Evolutionary conservation across 2,888 invertebrate genomes (phyloP).

Genomic region (Phlogophora meticulosa): DNA sequence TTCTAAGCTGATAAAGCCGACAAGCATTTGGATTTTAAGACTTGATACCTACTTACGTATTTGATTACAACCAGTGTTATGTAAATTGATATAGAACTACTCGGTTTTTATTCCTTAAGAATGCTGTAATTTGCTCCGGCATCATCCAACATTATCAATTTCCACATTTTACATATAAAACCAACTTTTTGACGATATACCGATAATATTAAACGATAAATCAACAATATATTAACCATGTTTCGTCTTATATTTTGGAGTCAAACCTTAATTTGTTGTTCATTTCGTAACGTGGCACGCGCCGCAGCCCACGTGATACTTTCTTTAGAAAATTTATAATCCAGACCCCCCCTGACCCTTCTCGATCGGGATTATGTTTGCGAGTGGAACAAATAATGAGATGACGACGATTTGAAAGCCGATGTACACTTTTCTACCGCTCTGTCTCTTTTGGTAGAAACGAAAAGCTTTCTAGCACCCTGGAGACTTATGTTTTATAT

Average conservation of each 20-base stretch:
- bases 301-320: conserved; percentile 83
- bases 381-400: conserved; percentile 42
- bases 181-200: neutral
- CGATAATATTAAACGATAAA: conserved; percentile 22
- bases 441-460: too few relatives aligned
- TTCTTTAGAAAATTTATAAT: conserved; percentile 84
- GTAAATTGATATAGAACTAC: too few relatives aligned
- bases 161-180: neutral
- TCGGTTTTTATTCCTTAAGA: too few relatives aligned
- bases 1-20: neutral
- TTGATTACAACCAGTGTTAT: neutral
- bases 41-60: neutral
- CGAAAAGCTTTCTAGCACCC: too few relatives aligned
- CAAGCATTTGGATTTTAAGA: conserved; percentile 4
- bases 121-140: too few relatives aligned
- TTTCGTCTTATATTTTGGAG: conserved; percentile 39
- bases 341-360: conserved; percentile 74
- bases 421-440: too few relatives aligned
- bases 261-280: conserved; percentile 50
- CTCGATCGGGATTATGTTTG: conserved; percentile 69
- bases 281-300: conserved; percentile 79
- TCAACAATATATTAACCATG: conserved; percentile 23
- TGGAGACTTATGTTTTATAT: too few relatives aligned
- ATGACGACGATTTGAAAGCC: neutral
- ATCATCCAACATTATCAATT: neutral